Evolutionary conservation across 2,113 vertebrate species (phyloP), one percentile per base, ranked within the genome.

Genomic region (Merops nubicus): DNA sequence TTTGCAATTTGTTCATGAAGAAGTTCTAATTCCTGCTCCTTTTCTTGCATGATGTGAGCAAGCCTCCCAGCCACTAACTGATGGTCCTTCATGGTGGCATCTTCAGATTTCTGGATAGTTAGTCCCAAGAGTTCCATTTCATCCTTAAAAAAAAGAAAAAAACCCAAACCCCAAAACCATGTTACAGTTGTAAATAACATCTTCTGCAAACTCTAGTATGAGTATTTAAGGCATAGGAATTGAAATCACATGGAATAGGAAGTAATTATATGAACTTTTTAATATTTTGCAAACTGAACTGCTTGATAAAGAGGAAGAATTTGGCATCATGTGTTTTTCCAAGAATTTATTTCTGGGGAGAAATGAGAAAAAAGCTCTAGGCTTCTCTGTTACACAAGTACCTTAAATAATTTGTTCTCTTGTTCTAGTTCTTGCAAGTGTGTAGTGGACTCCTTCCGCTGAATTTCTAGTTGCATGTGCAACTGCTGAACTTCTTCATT

Each of bases 381-480:
- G 73, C 16, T 79, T 94, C 60, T 76, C 56, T 80, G 40, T 34
- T 34, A 81, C 22, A 23, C 22, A 88, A 50, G 96, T 98, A 99
- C 99, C 99, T 98, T 98, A 74, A 99, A 98, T 92, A 99, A 97
- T 93, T 96, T 98, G 79, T 99, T 99, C 93, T 99, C 98, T 53
- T 98, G 98, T 91, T 99, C 98, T 77, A 99, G 97, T 64, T 99
- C 98, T 69, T 99, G 98, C 88, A 99, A 97, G 48, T 98, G 99
- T 59, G 99, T 99, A 96, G 98, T 98, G 48, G 99, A 98, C 94
- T 99, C 99, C 93, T 99, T 99, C 85, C 96, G 98, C 97, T 99
- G 99, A 97, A 99, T 99, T 98, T 99, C 99, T 91, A 99, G 97
- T 94, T 99, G 99, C 99, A 99, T 99, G 48, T 99, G 99, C 56